phyloP scores from a whole-genome alignment of 2,888 invertebrate species.

The Sarcophaga carnaria region DNA sequence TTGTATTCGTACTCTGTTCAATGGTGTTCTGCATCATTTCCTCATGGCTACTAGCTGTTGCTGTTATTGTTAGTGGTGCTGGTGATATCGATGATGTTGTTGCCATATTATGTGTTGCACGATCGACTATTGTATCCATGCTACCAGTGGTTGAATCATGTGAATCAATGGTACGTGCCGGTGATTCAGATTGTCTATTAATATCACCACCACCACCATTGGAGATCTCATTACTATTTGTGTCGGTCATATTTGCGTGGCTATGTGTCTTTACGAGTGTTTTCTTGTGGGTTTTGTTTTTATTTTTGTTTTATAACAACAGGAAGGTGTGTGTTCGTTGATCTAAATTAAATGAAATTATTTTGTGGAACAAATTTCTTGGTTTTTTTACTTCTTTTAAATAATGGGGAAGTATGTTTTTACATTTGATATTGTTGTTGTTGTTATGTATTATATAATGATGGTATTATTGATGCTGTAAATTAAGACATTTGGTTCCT shows the following conservation, averaged over 20 bases:
- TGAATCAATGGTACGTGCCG: slow-evolving; percentile 80
- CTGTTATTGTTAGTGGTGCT: slow-evolving; percentile 2
- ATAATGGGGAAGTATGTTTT: slow-evolving; percentile 34
- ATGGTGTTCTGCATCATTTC: slow-evolving; percentile 76
- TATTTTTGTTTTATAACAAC: slow-evolving; percentile 24
- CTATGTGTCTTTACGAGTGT: background rate
- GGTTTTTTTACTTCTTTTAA: background rate
- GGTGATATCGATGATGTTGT: background rate
- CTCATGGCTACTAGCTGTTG: slow-evolving; percentile 72
- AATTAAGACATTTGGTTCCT: slow-evolving; percentile 62
- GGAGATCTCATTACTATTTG: slow-evolving; percentile 68
- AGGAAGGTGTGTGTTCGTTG: slow-evolving; percentile 61
- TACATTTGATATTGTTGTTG: slow-evolving; percentile 2
- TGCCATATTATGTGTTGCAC: slow-evolving; percentile 66
- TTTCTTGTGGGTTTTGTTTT: background rate
- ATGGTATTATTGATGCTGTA: slow-evolving; percentile 14
- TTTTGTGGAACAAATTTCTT: slow-evolving; percentile 52
- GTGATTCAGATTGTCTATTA: slow-evolving; percentile 78
- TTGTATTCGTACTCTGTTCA: slow-evolving; percentile 77
- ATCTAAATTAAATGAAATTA: slow-evolving; percentile 36
- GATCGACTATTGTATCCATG: slow-evolving; percentile 81
- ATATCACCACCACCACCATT: slow-evolving; percentile 63
- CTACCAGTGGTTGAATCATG: slow-evolving; percentile 80
- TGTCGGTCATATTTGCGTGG: slow-evolving; percentile 58
- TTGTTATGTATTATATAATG: background rate